Percentiles rank a stretch among this genome's conserved stretches.
These are phyloP conservation scores for Polypedilum vanderplanki DNA, from an alignment of 1,140 invertebrate species.

Conservation along the genomic window DNA sequence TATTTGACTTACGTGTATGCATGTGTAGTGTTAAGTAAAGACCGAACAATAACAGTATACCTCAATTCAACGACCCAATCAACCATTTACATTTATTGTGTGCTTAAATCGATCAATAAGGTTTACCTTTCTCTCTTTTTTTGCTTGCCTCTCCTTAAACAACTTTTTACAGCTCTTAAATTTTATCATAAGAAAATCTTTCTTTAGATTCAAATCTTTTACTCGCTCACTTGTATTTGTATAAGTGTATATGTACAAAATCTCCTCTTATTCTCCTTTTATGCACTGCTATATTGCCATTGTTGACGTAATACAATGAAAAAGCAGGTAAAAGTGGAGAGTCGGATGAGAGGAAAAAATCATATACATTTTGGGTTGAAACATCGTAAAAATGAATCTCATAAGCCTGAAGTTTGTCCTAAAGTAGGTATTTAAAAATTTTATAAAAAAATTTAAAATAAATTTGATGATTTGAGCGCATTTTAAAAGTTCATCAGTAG, in stretches of 20 bases:
- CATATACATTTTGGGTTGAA: too few relatives aligned
- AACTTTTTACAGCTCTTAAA: constrained; percentile 22
- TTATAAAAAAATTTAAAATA: neutral
- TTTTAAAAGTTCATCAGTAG: too few relatives aligned
- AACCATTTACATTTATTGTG: constrained; percentile 28
- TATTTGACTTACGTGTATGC: neutral
- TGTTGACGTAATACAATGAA: too few relatives aligned
- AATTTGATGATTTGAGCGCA: neutral
- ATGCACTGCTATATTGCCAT: too few relatives aligned
- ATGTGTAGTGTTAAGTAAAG: neutral
- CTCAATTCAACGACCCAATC: constrained; percentile 5
- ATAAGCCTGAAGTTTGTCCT: too few relatives aligned
- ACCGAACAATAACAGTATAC: neutral
- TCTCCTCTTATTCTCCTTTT: too few relatives aligned
- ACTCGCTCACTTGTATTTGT: too few relatives aligned
- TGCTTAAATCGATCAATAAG: constrained; percentile 27
- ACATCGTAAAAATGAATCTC: too few relatives aligned
- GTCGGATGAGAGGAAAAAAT: too few relatives aligned
- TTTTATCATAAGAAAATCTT: constrained; percentile 9
- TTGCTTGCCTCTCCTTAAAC: neutral
- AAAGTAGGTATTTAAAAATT: neutral
- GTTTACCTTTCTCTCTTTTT: neutral
- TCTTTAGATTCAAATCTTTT: neutral
- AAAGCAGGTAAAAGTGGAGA: too few relatives aligned
- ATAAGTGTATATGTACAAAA: too few relatives aligned